Evolutionary conservation across 2,113 vertebrate species (phyloP).

Genomic region (Enhydra lutris): DNA sequence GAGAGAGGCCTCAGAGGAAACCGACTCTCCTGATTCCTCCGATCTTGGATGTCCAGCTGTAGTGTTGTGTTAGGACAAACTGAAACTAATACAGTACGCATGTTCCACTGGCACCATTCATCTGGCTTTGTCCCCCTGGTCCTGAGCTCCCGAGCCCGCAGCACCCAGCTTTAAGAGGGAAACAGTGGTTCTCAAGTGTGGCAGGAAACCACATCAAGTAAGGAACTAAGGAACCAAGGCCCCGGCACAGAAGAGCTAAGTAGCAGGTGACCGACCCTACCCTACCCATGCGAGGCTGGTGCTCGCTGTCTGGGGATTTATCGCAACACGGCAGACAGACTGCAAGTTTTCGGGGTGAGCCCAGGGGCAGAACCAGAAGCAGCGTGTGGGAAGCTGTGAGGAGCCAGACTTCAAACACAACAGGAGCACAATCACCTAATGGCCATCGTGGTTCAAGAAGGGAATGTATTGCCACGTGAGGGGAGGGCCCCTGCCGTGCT

Average conservation of each 20-base stretch:
- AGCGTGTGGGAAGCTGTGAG: rapidly evolving
- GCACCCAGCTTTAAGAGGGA: background rate
- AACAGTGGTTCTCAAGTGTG: background rate
- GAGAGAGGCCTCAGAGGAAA: background rate
- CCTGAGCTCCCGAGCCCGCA: background rate
- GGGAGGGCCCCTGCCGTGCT: rapidly evolving
- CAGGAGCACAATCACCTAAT: background rate
- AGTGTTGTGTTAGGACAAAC: background rate
- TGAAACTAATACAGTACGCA: rapidly evolving
- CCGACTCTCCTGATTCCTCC: background rate
- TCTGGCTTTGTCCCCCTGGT: background rate
- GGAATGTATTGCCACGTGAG: background rate
- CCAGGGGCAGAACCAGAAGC: background rate
- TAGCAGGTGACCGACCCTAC: background rate
- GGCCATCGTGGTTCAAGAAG: background rate
- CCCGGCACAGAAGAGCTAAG: background rate
- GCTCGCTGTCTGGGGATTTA: background rate
- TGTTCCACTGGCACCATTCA: background rate
- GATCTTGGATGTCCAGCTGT: background rate
- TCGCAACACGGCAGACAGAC: too few species aligned
- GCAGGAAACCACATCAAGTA: background rate
- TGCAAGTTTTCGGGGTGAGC: background rate
- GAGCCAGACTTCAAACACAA: background rate
- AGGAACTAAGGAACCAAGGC: background rate
- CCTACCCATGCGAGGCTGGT: background rate